These are phyloP conservation scores for Dorcus parallelipipedus DNA, from an alignment of 2,888 invertebrate species.

Conservation along the genomic window DNA sequence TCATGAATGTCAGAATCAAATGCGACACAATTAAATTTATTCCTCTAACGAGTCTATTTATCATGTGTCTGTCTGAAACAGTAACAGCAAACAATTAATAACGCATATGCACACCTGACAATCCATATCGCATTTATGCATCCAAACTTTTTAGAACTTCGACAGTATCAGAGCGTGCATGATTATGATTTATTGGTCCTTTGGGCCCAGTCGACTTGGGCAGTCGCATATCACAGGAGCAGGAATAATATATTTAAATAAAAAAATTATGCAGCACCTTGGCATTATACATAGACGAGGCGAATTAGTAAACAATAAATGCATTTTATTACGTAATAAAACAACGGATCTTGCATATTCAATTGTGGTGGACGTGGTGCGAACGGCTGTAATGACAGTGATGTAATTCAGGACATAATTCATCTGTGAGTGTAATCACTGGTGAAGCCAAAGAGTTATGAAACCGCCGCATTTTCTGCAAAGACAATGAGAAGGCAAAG, in stretches of 20 bases:
- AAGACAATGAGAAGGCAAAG: no score
- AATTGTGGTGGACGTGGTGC: no score
- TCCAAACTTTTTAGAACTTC: constrained; percentile 17
- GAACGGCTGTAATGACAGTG: background rate
- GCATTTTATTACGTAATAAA: no score
- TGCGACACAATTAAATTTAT: no score
- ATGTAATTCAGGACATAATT: constrained; percentile 1
- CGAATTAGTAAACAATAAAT: no score
- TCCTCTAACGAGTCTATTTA: constrained; percentile 21
- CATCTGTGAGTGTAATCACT: no score
- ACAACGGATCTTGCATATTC: no score
- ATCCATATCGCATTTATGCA: constrained; percentile 14
- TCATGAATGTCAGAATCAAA: no score
- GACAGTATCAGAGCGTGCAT: constrained; percentile 20
- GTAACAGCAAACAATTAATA: constrained; percentile 24
- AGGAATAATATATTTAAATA: background rate
- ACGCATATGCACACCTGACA: constrained; percentile 23
- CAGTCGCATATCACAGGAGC: background rate
- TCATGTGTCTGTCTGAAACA: constrained; percentile 21
- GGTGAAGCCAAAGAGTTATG: no score
- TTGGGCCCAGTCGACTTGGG: constrained; percentile 1
- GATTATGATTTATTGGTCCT: constrained; percentile 21
- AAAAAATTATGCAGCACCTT: no score
- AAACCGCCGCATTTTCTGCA: no score
- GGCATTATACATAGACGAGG: no score